phyloP scores from a whole-genome alignment of 2,113 vertebrate species.

The Aptenodytes forsteri region DNA sequence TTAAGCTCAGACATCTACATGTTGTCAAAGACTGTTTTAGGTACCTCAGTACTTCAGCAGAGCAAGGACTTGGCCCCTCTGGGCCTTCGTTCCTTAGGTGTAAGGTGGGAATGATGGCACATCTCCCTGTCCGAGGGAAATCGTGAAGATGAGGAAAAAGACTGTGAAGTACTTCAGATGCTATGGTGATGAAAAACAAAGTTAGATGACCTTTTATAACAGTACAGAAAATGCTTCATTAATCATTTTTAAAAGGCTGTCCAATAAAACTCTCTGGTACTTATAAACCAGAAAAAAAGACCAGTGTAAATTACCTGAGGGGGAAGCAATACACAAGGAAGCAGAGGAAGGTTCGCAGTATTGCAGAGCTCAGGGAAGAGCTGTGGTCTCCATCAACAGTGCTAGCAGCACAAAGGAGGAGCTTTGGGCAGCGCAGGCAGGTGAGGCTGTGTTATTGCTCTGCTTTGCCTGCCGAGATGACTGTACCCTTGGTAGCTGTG shows the following conservation, averaged over 20 bases:
- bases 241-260: background rate
- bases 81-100: rapidly evolving
- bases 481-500: background rate
- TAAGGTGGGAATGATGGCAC: background rate
- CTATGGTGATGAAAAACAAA: background rate
- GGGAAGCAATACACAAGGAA: background rate
- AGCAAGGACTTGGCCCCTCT: background rate
- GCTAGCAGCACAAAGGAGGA: rapidly evolving
- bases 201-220: background rate
- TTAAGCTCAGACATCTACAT: background rate
- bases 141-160: background rate
- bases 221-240: background rate
- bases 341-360: background rate
- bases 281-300: background rate
- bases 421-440: rapidly evolving
- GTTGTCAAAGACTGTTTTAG: background rate
- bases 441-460: rapidly evolving
- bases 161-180: background rate
- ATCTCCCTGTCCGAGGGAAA: background rate
- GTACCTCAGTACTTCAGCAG: background rate
- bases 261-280: background rate
- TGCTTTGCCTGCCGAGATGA: background rate
- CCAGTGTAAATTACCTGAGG: rapidly evolving
- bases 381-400: background rate
- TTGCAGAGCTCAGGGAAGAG: background rate